These are phyloP conservation scores for Drosophila diplacantha DNA, from an alignment of 2,888 invertebrate species.

Conservation along the genomic window DNA sequence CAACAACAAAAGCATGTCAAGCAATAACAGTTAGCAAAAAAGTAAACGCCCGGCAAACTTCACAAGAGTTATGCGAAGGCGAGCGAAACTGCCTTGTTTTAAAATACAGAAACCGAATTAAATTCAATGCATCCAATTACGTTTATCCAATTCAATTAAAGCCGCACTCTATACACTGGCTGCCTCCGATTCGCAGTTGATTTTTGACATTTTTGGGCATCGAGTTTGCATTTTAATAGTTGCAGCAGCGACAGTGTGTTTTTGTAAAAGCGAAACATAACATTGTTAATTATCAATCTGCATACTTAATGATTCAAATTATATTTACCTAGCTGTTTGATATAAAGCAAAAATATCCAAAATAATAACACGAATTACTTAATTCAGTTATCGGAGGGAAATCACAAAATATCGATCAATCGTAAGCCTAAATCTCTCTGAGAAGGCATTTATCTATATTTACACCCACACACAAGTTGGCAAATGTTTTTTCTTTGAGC, in stretches of 20 bases:
- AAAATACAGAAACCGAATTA: conserved; percentile 2
- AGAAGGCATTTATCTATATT: background rate
- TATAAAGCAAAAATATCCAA: background rate
- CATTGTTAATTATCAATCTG: conserved; percentile 21
- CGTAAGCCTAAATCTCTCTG: background rate
- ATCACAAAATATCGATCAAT: background rate
- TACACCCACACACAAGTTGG: conserved; percentile 2
- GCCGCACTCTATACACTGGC: background rate
- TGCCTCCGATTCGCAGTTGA: background rate
- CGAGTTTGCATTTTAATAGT: conserved; percentile 28
- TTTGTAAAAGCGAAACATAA: conserved; percentile 4
- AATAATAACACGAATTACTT: no score
- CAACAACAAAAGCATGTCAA: conserved; percentile 42
- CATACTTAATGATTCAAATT: conserved; percentile 12
- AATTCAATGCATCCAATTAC: conserved; percentile 14
- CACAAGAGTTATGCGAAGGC: background rate
- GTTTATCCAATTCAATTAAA: conserved; percentile 22
- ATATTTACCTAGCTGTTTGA: background rate
- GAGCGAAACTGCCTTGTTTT: background rate
- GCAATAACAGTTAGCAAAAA: conserved; percentile 42
- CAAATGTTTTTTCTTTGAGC: conserved; percentile 36
- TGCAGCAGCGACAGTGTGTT: conserved; percentile 1
- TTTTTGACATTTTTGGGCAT: conserved; percentile 2
- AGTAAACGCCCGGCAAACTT: conserved; percentile 46
- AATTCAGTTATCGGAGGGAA: background rate